Conservation (phyloP, 2,888 invertebrate genomes). For the Agrypnus murinus region DNA sequence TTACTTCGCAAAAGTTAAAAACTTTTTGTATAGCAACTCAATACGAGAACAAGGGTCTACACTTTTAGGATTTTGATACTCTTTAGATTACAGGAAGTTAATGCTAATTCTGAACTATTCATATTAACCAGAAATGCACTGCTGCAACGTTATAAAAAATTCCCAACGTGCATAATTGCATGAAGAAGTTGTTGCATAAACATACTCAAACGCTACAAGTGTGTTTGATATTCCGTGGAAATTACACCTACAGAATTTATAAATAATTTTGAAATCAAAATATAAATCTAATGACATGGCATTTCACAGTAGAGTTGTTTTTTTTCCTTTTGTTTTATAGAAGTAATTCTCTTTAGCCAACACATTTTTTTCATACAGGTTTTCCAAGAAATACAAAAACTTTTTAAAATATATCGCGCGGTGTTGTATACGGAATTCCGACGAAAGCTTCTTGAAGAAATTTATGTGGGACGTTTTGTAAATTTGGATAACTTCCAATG, state of each 20-base stretch:
- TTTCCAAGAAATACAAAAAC: slow-evolving; percentile 23
- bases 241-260: slow-evolving; percentile 12
- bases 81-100: too few species aligned
- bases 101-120: too few species aligned
- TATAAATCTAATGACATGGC: slow-evolving; percentile 14
- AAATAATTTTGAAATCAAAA: slow-evolving; percentile 18
- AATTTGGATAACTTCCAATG: slow-evolving; percentile 45
- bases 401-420: slow-evolving; percentile 34
- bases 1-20: too few species aligned
- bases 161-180: too few species aligned
- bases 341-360: slow-evolving; percentile 7
- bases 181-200: too few species aligned
- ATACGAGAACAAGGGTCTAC: too few species aligned
- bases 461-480: slow-evolving; percentile 42
- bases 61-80: too few species aligned
- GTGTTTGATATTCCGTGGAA: slow-evolving; percentile 7
- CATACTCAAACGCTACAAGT: too few species aligned
- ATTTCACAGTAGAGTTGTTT: neutral
- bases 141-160: too few species aligned
- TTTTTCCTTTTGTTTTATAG: slow-evolving; percentile 13
- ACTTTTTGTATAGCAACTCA: too few species aligned
- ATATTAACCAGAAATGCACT: too few species aligned
- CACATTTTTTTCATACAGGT: neutral
- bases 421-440: slow-evolving; percentile 38
- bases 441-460: slow-evolving; percentile 42